Conservation (phyloP, 2,113 vertebrate species). For the Alligator mississippiensis region DNA sequence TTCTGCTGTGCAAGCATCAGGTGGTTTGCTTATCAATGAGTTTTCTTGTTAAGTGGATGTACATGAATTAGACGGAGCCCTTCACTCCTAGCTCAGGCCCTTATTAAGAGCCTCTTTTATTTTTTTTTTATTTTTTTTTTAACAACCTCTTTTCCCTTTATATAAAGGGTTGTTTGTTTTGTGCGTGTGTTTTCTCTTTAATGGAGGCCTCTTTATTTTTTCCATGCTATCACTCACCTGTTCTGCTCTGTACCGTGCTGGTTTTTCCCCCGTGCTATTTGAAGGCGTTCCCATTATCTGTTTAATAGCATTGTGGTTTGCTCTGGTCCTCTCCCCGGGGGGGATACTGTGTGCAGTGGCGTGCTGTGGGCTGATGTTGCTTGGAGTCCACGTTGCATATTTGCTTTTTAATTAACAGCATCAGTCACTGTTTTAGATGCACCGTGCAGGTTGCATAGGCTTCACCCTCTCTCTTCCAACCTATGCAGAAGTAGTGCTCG, state of each 20-base stretch:
- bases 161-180: constrained; percentile 38
- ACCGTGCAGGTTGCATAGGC: too few species aligned
- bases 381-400: too few species aligned
- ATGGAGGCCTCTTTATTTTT: neutral
- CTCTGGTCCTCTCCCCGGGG: neutral
- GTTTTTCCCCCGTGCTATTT: neutral
- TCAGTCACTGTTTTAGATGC: too few species aligned
- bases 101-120: neutral
- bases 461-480: neutral
- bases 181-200: neutral
- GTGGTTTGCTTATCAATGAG: constrained; percentile 70
- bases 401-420: too few species aligned
- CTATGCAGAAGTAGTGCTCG: neutral
- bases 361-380: too few species aligned
- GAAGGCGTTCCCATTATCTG: too few species aligned
- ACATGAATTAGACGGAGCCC: constrained; percentile 52
- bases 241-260: fast-evolving
- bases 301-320: neutral
- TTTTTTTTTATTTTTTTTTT: constrained; percentile 6
- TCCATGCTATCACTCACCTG: fast-evolving
- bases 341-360: too few species aligned
- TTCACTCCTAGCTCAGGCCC: constrained; percentile 12
- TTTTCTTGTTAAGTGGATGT: constrained; percentile 68
- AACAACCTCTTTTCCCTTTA: neutral
- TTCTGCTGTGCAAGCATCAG: constrained; percentile 70